phyloP scores from a whole-genome alignment of 2,797 vertebrate species.

The Valencia hispanica region DNA sequence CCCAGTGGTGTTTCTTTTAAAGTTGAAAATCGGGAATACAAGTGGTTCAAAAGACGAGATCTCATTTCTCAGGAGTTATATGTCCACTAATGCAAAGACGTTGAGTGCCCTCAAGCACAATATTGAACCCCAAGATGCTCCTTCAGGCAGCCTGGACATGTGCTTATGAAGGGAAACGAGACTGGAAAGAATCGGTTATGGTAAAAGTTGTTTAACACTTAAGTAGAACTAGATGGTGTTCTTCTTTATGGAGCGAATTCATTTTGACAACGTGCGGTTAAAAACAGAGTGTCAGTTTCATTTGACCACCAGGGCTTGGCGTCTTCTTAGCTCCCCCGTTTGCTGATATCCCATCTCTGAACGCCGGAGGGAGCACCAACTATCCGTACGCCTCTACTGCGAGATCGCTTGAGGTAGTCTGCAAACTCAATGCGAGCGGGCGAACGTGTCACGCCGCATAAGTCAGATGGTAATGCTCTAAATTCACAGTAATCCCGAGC shows the following conservation, averaged over 20 bases:
- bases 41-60: neutral
- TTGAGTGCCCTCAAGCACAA: conserved; percentile 2
- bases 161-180: neutral
- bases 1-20: neutral
- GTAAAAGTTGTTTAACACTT: neutral
- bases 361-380: neutral
- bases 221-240: neutral
- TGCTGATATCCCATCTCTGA: neutral
- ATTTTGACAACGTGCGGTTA: too few relatives aligned
- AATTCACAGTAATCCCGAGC: conserved; percentile 70
- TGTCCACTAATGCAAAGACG: neutral
- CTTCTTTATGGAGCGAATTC: neutral
- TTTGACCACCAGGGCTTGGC: neutral
- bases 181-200: neutral
- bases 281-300: neutral
- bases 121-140: neutral
- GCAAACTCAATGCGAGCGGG: conserved; percentile 38
- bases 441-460: conserved; percentile 57
- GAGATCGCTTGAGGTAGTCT: conserved; percentile 15
- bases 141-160: neutral
- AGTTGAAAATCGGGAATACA: neutral
- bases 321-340: conserved; percentile 14
- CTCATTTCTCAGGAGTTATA: neutral
- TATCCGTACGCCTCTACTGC: conserved; percentile 14
- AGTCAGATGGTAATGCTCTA: conserved; percentile 67